Percentiles rank a stretch among this genome's conserved stretches.
These are phyloP conservation scores for Proterorhinus semilunaris DNA, from an alignment of 2,113 vertebrate species.

Conservation along the genomic window DNA sequence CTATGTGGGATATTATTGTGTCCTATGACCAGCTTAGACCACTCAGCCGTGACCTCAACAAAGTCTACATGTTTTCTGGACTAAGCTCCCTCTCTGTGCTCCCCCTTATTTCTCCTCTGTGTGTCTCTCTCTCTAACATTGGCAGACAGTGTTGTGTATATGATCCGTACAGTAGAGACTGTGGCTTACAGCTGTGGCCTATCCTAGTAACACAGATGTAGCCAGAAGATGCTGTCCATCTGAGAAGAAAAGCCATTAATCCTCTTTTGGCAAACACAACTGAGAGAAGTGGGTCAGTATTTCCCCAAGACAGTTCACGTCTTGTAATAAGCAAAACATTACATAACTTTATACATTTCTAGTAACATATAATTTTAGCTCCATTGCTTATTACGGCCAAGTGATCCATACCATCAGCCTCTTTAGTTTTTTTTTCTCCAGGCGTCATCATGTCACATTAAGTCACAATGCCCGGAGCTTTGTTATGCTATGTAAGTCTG, in stretches of 20 bases:
- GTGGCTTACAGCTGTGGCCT: constrained; percentile 20
- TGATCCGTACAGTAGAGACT: constrained; percentile 15
- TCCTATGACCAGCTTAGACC: constrained; percentile 24
- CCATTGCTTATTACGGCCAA: neutral
- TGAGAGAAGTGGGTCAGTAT: constrained; percentile 20
- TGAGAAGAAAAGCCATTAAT: constrained; percentile 24
- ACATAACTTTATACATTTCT: neutral
- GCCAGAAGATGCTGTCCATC: constrained; percentile 11
- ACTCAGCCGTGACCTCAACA: constrained; percentile 26
- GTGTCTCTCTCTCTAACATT: constrained; percentile 14
- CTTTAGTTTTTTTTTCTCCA: neutral
- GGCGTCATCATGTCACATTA: constrained; percentile 1
- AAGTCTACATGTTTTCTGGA: constrained; percentile 10
- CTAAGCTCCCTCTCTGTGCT: constrained; percentile 12
- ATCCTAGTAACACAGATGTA: constrained; percentile 14
- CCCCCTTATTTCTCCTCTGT: neutral
- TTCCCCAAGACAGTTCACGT: neutral
- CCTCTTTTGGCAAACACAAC: constrained; percentile 23
- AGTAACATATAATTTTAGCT: neutral
- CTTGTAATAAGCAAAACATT: neutral
- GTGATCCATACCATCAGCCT: neutral
- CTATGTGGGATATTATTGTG: neutral
- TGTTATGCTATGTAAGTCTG: too few relatives aligned
- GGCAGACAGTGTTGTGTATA: constrained; percentile 29
- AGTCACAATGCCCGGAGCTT: neutral